These are phyloP conservation scores for Aspiorhynchus laticeps DNA, from an alignment of 2,113 vertebrate species.

Conservation along the genomic window DNA sequence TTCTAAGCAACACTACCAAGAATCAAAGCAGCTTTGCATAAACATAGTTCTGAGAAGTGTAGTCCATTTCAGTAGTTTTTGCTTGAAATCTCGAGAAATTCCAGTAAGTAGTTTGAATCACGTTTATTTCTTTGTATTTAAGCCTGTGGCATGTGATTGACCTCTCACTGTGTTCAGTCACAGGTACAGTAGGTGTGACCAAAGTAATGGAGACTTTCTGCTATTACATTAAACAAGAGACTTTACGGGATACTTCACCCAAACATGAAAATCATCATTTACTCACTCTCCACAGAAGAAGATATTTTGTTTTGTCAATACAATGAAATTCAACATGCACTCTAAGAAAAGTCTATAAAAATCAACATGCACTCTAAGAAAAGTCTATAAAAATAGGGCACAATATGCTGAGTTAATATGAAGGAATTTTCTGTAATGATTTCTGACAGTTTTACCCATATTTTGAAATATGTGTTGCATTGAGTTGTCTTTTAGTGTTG, in stretches of 20 bases:
- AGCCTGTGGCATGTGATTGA: constrained; percentile 37
- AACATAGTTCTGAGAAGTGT: constrained; percentile 43
- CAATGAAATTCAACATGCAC: background rate
- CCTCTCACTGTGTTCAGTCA: constrained; percentile 23
- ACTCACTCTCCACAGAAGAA: background rate
- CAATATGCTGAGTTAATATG: too few relatives aligned
- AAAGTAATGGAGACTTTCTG: background rate
- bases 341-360: background rate
- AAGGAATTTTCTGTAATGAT: background rate
- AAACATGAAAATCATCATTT: background rate
- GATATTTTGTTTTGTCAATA: background rate
- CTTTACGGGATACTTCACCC: background rate
- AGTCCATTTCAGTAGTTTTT: background rate
- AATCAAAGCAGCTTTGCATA: constrained; percentile 46
- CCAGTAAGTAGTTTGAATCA: constrained; percentile 38
- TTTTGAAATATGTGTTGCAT: background rate
- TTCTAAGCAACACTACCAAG: constrained; percentile 30
- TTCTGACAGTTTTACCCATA: background rate
- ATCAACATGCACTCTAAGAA: too few relatives aligned
- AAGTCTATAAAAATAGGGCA: background rate
- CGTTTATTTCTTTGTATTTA: constrained; percentile 48
- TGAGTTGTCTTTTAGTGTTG: background rate
- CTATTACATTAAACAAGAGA: background rate
- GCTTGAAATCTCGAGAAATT: constrained; percentile 16
- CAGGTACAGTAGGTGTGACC: background rate